Evolutionary conservation across 2,888 invertebrate genomes (phyloP).

Genomic region (Sarcophaga subvicina): DNA sequence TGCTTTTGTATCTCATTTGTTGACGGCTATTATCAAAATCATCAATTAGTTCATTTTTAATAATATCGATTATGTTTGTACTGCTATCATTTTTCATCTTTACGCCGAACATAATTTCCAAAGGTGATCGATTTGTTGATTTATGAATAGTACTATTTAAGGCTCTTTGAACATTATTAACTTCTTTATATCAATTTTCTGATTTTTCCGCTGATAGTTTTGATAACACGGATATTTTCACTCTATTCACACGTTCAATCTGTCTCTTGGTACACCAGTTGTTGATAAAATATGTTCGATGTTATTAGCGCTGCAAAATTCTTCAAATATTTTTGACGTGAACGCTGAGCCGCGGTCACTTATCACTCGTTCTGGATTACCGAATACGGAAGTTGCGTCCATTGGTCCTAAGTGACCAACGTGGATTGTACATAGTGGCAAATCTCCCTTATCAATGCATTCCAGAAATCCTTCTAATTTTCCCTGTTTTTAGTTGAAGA

Average conservation of each 20-base stretch:
- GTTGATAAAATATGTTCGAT: not conserved
- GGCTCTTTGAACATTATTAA: slow-evolving; percentile 34
- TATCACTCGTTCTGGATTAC: not conserved
- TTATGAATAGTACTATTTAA: slow-evolving; percentile 43
- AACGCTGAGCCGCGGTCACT: slow-evolving; percentile 16
- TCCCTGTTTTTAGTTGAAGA: too few relatives aligned
- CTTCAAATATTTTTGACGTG: not conserved
- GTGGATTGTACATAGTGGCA: too few relatives aligned
- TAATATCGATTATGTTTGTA: not conserved
- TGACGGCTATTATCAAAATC: slow-evolving; percentile 49
- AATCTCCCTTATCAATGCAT: too few relatives aligned
- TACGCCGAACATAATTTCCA: slow-evolving; percentile 31
- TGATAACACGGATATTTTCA: not conserved
- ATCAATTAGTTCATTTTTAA: slow-evolving; percentile 2
- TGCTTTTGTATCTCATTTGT: slow-evolving; percentile 40
- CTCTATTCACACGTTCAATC: not conserved
- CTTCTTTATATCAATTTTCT: slow-evolving; percentile 35
- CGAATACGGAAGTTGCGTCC: not conserved
- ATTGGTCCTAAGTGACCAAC: not conserved
- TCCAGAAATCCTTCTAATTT: too few relatives aligned
- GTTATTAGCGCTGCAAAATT: not conserved
- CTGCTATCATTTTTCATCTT: slow-evolving; percentile 15
- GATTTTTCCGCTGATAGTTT: slow-evolving; percentile 20
- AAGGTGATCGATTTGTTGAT: slow-evolving; percentile 47
- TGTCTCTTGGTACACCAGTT: too few relatives aligned